Base-by-base conservation (phyloP, 2,888 invertebrate species). In the Blastobasis adustella region DNA sequence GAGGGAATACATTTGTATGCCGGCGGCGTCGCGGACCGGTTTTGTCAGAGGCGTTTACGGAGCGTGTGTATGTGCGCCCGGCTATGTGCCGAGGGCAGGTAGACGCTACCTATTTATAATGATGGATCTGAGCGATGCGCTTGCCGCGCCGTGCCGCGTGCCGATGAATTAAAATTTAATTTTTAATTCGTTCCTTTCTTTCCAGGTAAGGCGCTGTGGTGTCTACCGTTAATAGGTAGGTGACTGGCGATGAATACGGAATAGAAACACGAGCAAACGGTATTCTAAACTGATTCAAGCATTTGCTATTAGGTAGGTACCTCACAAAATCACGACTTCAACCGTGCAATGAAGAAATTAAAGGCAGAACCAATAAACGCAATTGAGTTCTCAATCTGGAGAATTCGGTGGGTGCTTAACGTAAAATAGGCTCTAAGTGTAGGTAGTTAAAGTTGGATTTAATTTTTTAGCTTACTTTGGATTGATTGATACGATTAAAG, bases 11-110 rank as follows among this genome's bases (percentile, higher is more conserved):
- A 80, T 86, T 87, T 84, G 87, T 86, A 83, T 86, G 82, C 82
- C 68, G 73, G 70, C 74, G 67, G 77, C 72, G 76, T 73, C 66
- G 62, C 63, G 65, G 77, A 88, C 88, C 82, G 86, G 88, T 87
- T 85, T 82, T 59, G 74, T 79, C 82, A 81, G 83, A 85, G 88
- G 88, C 88, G 85, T 84, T 82, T 75, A 79, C 78, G 67, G 68
- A 66, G 78, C 71, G 73, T 73, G 78, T 74, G 82, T 84, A 81
- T 85, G 76, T 80, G 82, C 76, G 57, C 53, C 58, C 60, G 69
- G 72, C 72, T 86, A 87, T 85, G 69, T 84, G 83, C 76, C 67
- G 73, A 71, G 75, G 65, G 79, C 83, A 85, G 87, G 83, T 84
- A 86, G 76, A 65, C 66, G 71, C 75, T 76, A 74, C 73, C 75